Evolutionary conservation across 2,797 vertebrate species (phyloP).

Genomic region (Anomalospiza imberbis): DNA sequence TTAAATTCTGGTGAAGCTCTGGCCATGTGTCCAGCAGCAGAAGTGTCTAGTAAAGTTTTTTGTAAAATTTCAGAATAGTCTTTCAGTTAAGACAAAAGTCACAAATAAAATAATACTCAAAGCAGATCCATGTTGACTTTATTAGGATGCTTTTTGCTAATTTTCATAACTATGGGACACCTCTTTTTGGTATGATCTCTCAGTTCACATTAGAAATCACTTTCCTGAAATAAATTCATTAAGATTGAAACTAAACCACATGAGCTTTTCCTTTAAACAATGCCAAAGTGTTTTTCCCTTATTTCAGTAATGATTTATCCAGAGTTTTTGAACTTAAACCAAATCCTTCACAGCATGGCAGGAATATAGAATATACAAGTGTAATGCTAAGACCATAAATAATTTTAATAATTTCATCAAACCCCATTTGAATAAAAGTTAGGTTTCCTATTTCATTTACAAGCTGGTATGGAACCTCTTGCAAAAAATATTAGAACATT

Average conservation of each 20-base stretch:
- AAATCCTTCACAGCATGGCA: not conserved
- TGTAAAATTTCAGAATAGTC: not conserved
- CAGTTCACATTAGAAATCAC: not conserved
- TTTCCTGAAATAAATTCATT: not conserved
- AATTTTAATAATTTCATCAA: not conserved
- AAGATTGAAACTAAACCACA: not conserved
- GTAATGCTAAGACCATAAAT: not conserved
- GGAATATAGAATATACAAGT: not conserved
- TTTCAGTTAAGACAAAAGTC: not conserved
- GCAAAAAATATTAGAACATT: not conserved
- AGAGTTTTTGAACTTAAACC: not conserved
- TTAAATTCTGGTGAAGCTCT: not conserved
- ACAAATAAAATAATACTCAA: not conserved
- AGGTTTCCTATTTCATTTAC: not conserved
- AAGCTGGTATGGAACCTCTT: not conserved
- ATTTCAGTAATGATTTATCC: not conserved
- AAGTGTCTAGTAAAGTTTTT: not conserved
- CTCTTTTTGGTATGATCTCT: not conserved
- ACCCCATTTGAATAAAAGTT: not conserved
- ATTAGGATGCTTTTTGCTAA: not conserved
- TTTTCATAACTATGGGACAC: not conserved
- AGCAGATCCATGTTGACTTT: not conserved
- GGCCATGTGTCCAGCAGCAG: accelerated
- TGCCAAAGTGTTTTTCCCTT: not conserved
- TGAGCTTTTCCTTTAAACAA: not conserved